Evolutionary conservation across 1,140 invertebrate species (phyloP).

Genomic region (Agraylea sexmaculata): DNA sequence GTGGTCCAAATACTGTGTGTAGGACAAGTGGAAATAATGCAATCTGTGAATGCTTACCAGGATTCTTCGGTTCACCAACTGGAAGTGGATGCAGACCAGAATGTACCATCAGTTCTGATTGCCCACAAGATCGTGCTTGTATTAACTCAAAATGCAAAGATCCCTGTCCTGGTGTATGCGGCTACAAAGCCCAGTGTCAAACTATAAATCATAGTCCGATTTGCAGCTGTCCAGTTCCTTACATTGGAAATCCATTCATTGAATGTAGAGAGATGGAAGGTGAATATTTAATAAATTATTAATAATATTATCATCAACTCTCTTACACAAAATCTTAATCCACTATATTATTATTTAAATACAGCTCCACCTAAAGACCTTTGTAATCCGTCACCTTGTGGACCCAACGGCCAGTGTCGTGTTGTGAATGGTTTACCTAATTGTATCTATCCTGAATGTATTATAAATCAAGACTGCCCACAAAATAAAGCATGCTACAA

Average conservation of each 20-base stretch:
- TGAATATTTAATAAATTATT: slow-evolving; percentile 1
- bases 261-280: slow-evolving; percentile 40
- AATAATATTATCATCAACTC: too few relatives aligned
- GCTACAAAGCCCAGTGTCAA: slow-evolving; percentile 51
- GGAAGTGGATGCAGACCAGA: slow-evolving; percentile 54
- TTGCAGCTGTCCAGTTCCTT: slow-evolving; percentile 58
- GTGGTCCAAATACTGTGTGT: slow-evolving; percentile 62
- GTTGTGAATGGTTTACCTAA: slow-evolving; percentile 54
- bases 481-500: slow-evolving; percentile 67
- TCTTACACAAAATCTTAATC: not conserved
- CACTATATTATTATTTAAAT: slow-evolving; percentile 4
- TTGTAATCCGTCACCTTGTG: slow-evolving; percentile 71
- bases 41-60: slow-evolving; percentile 61
- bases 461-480: slow-evolving; percentile 73
- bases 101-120: slow-evolving; percentile 64
- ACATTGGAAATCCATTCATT: slow-evolving; percentile 64
- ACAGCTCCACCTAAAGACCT: slow-evolving; percentile 44
- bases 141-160: slow-evolving; percentile 60
- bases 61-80: slow-evolving; percentile 40
- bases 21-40: slow-evolving; percentile 44
- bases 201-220: slow-evolving; percentile 70
- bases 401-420: slow-evolving; percentile 65
- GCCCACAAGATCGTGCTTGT: slow-evolving; percentile 59
- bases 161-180: slow-evolving; percentile 62
- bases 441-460: slow-evolving; percentile 75